Evolutionary conservation across 2,797 vertebrate species (phyloP).

Genomic region (Philypnodon macrostomus): DNA sequence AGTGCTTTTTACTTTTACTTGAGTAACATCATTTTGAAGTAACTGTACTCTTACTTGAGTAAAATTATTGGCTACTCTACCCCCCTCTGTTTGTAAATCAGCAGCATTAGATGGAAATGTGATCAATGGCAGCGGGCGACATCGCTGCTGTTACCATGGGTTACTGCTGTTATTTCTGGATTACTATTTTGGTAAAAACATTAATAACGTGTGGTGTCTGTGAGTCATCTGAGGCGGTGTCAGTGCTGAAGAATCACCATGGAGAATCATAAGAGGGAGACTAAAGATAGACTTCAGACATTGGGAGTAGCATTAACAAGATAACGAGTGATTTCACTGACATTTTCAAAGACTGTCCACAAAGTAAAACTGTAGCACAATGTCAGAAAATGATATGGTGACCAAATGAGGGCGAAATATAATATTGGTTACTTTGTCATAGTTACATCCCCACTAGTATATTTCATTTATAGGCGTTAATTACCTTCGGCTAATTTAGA

Average conservation of each 20-base stretch:
- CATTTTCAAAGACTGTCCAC: conserved; percentile 46
- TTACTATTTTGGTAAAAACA: conserved; percentile 73
- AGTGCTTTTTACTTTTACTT: too few relatives aligned
- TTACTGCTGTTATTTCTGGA: conserved; percentile 65
- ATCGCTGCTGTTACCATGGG: conserved; percentile 65
- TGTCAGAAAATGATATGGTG: background rate
- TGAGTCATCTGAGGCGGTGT: conserved; percentile 70
- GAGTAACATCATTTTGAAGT: too few relatives aligned
- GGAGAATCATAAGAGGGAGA: conserved; percentile 48
- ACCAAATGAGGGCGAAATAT: too few relatives aligned
- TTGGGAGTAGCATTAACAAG: conserved; percentile 61
- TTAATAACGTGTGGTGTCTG: conserved; percentile 70
- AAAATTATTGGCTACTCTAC: too few relatives aligned
- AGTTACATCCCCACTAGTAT: too few relatives aligned
- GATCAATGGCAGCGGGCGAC: conserved; percentile 51
- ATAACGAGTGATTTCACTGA: conserved; percentile 60
- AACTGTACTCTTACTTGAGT: too few relatives aligned
- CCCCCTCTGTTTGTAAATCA: too few relatives aligned
- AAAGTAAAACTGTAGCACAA: conserved; percentile 19
- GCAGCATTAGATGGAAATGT: conserved; percentile 45
- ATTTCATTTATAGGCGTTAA: too few relatives aligned
- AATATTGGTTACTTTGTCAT: too few relatives aligned
- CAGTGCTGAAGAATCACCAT: conserved; percentile 57
- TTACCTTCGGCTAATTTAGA: too few relatives aligned
- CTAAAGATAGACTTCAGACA: conserved; percentile 71